Base-by-base conservation (phyloP, 2,113 vertebrate genomes). In the Rostratula benghalensis region DNA sequence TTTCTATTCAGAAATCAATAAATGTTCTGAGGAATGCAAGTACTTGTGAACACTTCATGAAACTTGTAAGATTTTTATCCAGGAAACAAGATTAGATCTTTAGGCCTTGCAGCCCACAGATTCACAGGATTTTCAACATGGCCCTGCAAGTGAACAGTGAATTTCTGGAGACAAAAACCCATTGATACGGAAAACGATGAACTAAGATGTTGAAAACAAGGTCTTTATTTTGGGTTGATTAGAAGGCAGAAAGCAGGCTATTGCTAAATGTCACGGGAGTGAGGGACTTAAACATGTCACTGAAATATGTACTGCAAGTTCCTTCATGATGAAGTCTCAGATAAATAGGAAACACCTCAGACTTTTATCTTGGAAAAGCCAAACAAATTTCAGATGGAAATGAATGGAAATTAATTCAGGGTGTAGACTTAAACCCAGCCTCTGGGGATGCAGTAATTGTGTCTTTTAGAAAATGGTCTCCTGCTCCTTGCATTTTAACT, bases 401-500 rank as follows among this genome's bases (percentile, higher is more conserved):
- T 90, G 20, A 94, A 93, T 91, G 59, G 74, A 95, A 94, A 92
- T 93, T 17, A 83, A 88, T 96, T 91, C 85, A 74, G 82, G 85
- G 67, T 70, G 56, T 63, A 90, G 43, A 68, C 21, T 90, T 93
- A 88, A 86, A 94, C 76, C 92, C 88, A 94, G 64, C 63, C 95
- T 90, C 93, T 75, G 86, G 90, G 79, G 90, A 94, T 37, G 74
- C 37, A 65, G 57, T 87, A 93, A 94, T 93, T 91, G 67, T 90
- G 78, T 31, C 75, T 95, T 96, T 86, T 93, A 96, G 79, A 84
- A 88, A 92, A 88, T 3, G 35, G 71, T 74, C 88, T 94, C 63
- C 68, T 60, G 64, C 59, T 94, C 92, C 77, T 85, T 90, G 90
- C 82, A 81, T 94, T 96, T 96, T 94, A 95, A 86, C 85, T 88